These are phyloP conservation scores for Cygnus olor DNA, from an alignment of 2,797 vertebrate genomes.

Conservation along the genomic window DNA sequence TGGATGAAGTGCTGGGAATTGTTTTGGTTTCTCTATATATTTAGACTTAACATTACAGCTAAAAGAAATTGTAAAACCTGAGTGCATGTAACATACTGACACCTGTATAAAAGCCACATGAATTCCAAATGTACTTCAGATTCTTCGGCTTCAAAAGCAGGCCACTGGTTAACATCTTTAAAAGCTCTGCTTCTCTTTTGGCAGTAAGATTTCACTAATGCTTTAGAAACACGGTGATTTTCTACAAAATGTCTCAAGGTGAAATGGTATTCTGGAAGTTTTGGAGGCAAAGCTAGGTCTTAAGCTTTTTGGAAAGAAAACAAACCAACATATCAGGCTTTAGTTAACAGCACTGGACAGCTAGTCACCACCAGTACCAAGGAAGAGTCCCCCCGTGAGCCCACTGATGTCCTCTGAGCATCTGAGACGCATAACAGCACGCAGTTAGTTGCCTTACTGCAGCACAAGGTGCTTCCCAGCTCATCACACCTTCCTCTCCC, in stretches of 20 bases:
- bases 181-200: not conserved
- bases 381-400: fast-evolving
- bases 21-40: not conserved
- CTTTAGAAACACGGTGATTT: not conserved
- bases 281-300: not conserved
- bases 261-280: not conserved
- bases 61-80: not conserved
- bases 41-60: not conserved
- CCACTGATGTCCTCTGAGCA: not conserved
- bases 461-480: not conserved
- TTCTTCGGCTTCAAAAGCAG: not conserved
- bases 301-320: not conserved
- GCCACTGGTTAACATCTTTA: not conserved
- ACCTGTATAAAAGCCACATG: not conserved
- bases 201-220: not conserved
- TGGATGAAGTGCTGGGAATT: not conserved
- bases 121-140: not conserved
- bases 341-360: not conserved
- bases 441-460: not conserved
- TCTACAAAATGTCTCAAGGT: not conserved
- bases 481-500: not conserved
- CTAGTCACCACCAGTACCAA: not conserved
- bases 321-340: not conserved
- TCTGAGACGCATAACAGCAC: not conserved
- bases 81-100: not conserved